phyloP scores from a whole-genome alignment of 2,113 vertebrate species.

The Rhea pennata region DNA sequence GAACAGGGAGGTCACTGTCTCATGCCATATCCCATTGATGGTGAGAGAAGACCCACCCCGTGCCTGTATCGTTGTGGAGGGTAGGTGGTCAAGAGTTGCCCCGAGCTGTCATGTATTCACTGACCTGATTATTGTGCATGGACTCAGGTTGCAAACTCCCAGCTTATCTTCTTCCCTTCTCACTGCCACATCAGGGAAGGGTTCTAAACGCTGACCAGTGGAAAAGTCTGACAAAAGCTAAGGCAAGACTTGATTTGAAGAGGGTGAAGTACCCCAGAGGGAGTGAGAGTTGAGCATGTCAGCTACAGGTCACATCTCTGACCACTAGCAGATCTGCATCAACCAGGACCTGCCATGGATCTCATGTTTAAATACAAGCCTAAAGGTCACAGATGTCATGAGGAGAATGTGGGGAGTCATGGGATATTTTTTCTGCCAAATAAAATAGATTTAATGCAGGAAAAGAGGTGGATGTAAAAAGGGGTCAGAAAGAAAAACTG shows the following conservation, averaged over 20 bases:
- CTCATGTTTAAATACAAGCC: background rate
- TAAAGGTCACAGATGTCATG: background rate
- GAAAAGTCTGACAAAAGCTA: background rate
- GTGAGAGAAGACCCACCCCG: background rate
- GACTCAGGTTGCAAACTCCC: background rate
- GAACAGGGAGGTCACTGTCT: background rate
- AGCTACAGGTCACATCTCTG: background rate
- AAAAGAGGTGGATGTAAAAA: background rate
- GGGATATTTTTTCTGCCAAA: background rate
- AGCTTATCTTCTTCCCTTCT: background rate
- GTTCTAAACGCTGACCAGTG: fast-evolving
- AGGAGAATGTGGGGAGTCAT: fast-evolving
- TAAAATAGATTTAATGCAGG: background rate
- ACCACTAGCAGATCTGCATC: background rate
- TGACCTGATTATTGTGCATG: too few relatives aligned
- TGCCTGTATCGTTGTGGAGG: background rate
- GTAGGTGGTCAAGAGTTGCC: fast-evolving
- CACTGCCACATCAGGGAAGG: background rate
- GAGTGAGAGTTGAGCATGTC: background rate
- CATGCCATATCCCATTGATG: fast-evolving
- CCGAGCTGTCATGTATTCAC: fast-evolving
- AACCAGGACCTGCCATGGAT: background rate
- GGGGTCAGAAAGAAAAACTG: background rate
- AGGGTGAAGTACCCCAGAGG: background rate
- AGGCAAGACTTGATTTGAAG: background rate